Percentiles rank a stretch among this genome's conserved stretches.
These are phyloP conservation scores for Hemicentrotus pulcherrimus DNA, from an alignment of 35 echinoderm and acorn worm genomes.

Conservation along the genomic window DNA sequence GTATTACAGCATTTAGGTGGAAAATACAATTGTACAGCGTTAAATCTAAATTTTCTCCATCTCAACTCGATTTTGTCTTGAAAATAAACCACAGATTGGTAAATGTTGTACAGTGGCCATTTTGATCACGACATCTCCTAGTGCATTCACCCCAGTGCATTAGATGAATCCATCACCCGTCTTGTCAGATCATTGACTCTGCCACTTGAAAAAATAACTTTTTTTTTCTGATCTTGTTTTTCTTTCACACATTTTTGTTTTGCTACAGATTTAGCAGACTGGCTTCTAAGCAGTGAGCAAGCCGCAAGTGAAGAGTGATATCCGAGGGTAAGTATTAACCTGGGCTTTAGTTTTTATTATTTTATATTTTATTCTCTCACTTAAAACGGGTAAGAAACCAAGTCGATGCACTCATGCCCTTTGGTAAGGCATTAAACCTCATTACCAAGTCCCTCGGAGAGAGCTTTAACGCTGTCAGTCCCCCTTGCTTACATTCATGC, in stretches of 20 bases:
- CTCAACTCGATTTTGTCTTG: not conserved
- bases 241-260: constrained; percentile 39
- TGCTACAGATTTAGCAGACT: constrained; percentile 30
- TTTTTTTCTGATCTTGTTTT: constrained; percentile 39
- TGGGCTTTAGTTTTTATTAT: no score
- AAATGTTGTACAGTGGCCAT: not conserved
- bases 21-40: not conserved
- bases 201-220: not conserved
- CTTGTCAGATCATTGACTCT: not conserved
- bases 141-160: not conserved
- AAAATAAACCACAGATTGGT: not conserved
- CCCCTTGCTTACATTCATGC: no score
- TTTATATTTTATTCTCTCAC: no score
- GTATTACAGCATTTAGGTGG: no score
- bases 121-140: not conserved
- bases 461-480: no score
- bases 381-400: no score
- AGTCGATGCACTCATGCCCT: no score
- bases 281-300: constrained; percentile 9
- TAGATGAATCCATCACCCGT: not conserved
- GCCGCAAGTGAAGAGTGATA: not conserved
- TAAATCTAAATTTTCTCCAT: not conserved
- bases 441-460: no score
- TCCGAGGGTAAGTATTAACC: not conserved
- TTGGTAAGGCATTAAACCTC: no score